These are phyloP conservation scores for Phasia obesa DNA, from an alignment of 2,888 invertebrate species.

Conservation along the genomic window DNA sequence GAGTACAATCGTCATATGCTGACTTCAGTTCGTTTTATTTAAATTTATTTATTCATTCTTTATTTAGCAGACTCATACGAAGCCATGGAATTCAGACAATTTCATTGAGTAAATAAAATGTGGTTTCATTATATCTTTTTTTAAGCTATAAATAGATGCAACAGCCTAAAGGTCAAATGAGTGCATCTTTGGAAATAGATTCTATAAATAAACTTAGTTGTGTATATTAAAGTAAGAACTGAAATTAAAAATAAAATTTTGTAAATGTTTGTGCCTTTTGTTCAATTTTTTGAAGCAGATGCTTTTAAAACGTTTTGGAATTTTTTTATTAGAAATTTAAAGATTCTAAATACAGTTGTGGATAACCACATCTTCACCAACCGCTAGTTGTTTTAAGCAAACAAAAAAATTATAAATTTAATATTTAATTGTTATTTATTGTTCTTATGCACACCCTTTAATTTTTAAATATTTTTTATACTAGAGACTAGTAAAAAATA, in stretches of 20 bases:
- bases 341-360: too few relatives aligned
- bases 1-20: background rate
- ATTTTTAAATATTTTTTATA: too few relatives aligned
- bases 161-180: conserved; percentile 66
- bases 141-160: conserved; percentile 28
- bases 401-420: too few relatives aligned
- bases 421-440: too few relatives aligned
- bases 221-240: background rate
- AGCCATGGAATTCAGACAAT: conserved; percentile 17
- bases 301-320: too few relatives aligned
- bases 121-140: background rate
- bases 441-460: too few relatives aligned
- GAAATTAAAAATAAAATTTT: background rate
- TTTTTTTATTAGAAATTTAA: too few relatives aligned
- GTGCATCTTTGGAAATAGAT: conserved; percentile 60
- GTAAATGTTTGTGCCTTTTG: too few relatives aligned
- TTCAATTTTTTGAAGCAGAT: too few relatives aligned
- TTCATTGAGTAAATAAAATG: conserved; percentile 37
- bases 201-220: conserved; percentile 21
- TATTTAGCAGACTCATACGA: background rate
- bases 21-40: conserved; percentile 20
- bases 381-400: too few relatives aligned
- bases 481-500: too few relatives aligned
- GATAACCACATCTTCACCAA: too few relatives aligned
- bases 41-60: conserved; percentile 4